These are phyloP conservation scores for Xestia sexstrigata DNA, from an alignment of 2,888 invertebrate genomes.

Conservation along the genomic window DNA sequence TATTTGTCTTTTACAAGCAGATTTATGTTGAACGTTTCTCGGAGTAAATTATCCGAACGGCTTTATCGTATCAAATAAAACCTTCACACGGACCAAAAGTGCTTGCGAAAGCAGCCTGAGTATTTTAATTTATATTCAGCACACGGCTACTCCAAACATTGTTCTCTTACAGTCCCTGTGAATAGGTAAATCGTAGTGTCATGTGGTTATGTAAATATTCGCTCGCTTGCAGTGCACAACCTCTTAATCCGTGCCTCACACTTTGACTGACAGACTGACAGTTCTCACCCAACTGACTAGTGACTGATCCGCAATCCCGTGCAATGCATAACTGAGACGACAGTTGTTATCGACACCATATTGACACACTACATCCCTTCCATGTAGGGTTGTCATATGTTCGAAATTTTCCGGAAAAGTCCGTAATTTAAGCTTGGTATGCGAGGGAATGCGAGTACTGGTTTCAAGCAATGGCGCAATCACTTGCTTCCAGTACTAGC, in stretches of 20 bases:
- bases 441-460: background rate
- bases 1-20: slow-evolving; percentile 53
- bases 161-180: background rate
- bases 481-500: background rate
- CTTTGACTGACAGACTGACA: background rate
- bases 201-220: background rate
- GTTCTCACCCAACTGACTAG: background rate
- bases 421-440: background rate
- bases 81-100: slow-evolving; percentile 47
- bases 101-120: slow-evolving; percentile 40
- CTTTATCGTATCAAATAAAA: slow-evolving; percentile 61
- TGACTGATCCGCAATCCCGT: background rate
- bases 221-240: background rate
- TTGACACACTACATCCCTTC: background rate
- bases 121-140: slow-evolving; percentile 59
- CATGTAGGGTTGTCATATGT: background rate
- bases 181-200: background rate
- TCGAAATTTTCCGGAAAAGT: background rate
- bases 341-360: background rate
- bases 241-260: background rate
- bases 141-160: slow-evolving; percentile 42
- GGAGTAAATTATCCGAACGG: slow-evolving; percentile 45
- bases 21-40: slow-evolving; percentile 44
- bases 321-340: background rate
- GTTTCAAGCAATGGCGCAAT: background rate